Evolutionary conservation across 2,113 vertebrate species (phyloP).

Genomic region (zebrafish (Danio rerio)): GRCz12tu NC_133180.1:75081001-75081500

Average conservation of each 20-base stretch:
- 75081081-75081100: neutral
- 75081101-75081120: slow-evolving; percentile 36
- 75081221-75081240: slow-evolving; percentile 53
- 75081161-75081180: slow-evolving; percentile 14
- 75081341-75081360: no score
- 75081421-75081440: no score
- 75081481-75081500: no score
- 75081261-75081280: neutral
- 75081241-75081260: slow-evolving; percentile 5
- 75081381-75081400: no score
- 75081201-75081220: slow-evolving; percentile 57
- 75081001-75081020: neutral
- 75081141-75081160: slow-evolving; percentile 52
- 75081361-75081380: no score
- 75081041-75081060: neutral
- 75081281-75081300: no score
- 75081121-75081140: neutral
- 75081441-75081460: no score
- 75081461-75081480: no score
- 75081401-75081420: no score
- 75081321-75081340: no score
- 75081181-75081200: slow-evolving; percentile 42
- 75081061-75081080: neutral
- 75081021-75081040: slow-evolving; percentile 19
- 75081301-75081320: no score